Conservation (phyloP, 1,140 invertebrate species). For the Triops cancriformis region DNA sequence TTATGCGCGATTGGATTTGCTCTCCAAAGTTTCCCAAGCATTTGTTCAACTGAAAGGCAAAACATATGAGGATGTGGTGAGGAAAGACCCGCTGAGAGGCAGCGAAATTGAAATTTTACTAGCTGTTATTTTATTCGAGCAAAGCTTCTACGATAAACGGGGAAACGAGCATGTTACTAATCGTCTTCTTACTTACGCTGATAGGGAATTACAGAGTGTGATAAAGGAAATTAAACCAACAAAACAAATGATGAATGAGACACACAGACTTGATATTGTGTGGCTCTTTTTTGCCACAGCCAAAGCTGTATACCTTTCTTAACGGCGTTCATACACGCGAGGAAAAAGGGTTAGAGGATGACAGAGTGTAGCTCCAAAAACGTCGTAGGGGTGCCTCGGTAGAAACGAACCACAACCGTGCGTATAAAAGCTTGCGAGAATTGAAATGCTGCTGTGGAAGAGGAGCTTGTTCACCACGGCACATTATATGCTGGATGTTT, state of each 20-base stretch:
- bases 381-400: background rate
- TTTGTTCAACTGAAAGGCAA: slow-evolving; percentile 10
- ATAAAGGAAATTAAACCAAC: background rate
- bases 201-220: background rate
- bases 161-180: background rate
- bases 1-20: slow-evolving; percentile 13
- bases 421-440: background rate
- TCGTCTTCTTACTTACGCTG: background rate
- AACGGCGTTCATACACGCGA: background rate
- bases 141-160: background rate
- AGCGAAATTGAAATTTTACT: slow-evolving; percentile 1
- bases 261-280: background rate
- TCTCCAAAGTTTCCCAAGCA: background rate
- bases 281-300: background rate
- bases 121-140: background rate
- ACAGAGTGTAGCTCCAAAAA: background rate
- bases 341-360: background rate
- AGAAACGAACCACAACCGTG: background rate
- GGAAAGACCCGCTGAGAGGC: slow-evolving; percentile 1
- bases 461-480: background rate
- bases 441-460: background rate
- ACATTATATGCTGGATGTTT: background rate
- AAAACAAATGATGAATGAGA: background rate
- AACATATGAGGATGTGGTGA: background rate
- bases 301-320: background rate